These are phyloP conservation scores for Epizoanthus scotinus DNA, from an alignment of 92 coral and sea anemone genomes.

Conservation along the genomic window DNA sequence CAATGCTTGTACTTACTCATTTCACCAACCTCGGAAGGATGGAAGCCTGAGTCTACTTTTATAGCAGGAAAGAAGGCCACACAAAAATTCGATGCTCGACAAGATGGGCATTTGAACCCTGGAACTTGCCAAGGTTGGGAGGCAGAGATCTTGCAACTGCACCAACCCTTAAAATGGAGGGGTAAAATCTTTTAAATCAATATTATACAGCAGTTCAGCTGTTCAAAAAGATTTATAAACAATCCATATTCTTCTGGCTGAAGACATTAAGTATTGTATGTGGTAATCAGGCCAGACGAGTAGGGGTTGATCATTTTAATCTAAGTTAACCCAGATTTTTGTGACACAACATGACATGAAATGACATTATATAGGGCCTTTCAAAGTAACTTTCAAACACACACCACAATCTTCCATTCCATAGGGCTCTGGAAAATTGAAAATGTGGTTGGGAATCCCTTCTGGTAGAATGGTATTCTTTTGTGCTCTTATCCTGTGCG, in stretches of 20 bases:
- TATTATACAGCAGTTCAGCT: not conserved
- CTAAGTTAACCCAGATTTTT: not conserved
- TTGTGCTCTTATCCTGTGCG: constrained; percentile 16
- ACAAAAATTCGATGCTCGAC: not conserved
- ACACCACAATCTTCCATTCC: constrained; percentile 20
- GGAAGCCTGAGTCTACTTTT: too few species aligned
- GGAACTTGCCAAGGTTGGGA: not conserved
- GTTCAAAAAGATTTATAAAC: constrained; percentile 1
- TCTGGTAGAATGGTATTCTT: constrained; percentile 23
- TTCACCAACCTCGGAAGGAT: not conserved
- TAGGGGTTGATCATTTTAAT: constrained; percentile 16
- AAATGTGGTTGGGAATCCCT: constrained; percentile 20
- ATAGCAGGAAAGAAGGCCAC: too few species aligned
- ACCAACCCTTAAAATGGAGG: constrained; percentile 22
- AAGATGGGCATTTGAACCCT: constrained; percentile 1
- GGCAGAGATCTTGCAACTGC: constrained; percentile 4
- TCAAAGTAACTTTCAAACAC: constrained; percentile 22
- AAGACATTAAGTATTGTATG: not conserved
- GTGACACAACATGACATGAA: constrained; percentile 7
- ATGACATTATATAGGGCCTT: not conserved
- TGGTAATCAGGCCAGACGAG: too few species aligned
- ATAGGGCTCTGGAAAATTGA: constrained; percentile 10
- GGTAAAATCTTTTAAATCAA: not conserved
- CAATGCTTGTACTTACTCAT: not conserved
- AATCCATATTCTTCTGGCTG: constrained; percentile 5